These are phyloP conservation scores for Vultur gryphus DNA, from an alignment of 2,797 vertebrate genomes.

Conservation along the genomic window DNA sequence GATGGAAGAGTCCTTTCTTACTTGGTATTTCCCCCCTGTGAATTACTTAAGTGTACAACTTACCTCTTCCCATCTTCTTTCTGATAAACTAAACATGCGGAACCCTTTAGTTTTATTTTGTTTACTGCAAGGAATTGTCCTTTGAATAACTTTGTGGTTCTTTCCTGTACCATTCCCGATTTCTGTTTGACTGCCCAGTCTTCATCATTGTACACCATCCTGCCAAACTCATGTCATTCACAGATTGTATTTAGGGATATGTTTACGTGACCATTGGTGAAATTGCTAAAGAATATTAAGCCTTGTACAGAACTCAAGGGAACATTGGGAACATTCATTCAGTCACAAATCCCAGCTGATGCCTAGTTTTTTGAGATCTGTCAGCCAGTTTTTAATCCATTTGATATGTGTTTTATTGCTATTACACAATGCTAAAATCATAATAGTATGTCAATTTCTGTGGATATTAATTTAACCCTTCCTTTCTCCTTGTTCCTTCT, in stretches of 20 bases:
- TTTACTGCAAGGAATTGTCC: neutral
- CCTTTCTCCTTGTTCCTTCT: neutral
- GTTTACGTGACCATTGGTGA: neutral
- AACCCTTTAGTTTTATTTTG: neutral
- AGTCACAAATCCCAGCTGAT: neutral
- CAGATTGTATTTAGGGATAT: neutral
- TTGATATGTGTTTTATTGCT: neutral
- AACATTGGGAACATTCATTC: neutral
- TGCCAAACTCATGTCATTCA: neutral
- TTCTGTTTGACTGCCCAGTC: neutral
- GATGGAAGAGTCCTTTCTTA: neutral
- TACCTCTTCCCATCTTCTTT: neutral
- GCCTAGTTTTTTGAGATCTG: neutral
- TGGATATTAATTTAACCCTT: neutral
- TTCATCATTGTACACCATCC: neutral
- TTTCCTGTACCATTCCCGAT: neutral
- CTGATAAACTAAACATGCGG: neutral
- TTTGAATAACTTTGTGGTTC: neutral
- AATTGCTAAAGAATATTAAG: neutral
- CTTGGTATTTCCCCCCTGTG: neutral
- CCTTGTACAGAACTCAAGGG: neutral
- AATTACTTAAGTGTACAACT: neutral
- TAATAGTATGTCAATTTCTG: neutral
- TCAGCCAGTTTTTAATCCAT: neutral
- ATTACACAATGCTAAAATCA: neutral